Evolutionary conservation across 2,113 vertebrate species (phyloP), one percentile per base, ranked within the genome.

Genomic region (Cygnus buccinator): DNA sequence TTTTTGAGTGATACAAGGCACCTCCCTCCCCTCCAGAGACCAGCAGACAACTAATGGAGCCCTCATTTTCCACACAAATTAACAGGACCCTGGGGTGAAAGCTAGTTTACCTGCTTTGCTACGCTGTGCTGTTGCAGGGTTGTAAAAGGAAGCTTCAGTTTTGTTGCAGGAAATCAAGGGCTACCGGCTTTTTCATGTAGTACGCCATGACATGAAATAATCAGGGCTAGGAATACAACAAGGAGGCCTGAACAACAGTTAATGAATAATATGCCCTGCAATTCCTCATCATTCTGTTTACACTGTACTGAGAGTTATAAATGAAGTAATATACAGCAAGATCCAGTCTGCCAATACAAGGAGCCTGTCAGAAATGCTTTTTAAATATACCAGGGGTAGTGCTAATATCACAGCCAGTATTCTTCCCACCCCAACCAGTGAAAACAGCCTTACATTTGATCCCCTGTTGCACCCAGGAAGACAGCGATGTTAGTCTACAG

Each of bases 311-410:
- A 93, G 68, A 94, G 85, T 87, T 91, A 93, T 33, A 93, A 75
- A 93, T 72, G 35, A 87, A 96, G 77, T 58, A 71, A 78, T 44
- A 92, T 83, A 81, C 55, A 90, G 77, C 58, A 89, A 84, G 93
- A 94, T 41, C 13, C 70, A 68, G 63, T 19, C 80, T 75, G 72
- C 33, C 52, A 93, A 93, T 83, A 74, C 31, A 88, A 41, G 35
- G 6, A 81, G 35, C 17, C 50, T 85, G 80, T 66, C 43, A 68
- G 31, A 84, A 82, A 84, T 9, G 37, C 71, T 59, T 87, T 83
- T 22, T 44, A 94, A 81, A 91, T 55, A 57, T 31, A 79, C 7
- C 35, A 79, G 22, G 29, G 18, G 33, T 87, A 79, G 68, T 41
- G 41, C 62, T 68, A 89, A 39, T 74, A 67, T 43, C 84, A 50